A percentile compares a stretch with the other conserved stretches of the same genome.
phyloP scores from a whole-genome alignment of 2,888 invertebrate species.

The Trichogramma dendrolimi region DNA sequence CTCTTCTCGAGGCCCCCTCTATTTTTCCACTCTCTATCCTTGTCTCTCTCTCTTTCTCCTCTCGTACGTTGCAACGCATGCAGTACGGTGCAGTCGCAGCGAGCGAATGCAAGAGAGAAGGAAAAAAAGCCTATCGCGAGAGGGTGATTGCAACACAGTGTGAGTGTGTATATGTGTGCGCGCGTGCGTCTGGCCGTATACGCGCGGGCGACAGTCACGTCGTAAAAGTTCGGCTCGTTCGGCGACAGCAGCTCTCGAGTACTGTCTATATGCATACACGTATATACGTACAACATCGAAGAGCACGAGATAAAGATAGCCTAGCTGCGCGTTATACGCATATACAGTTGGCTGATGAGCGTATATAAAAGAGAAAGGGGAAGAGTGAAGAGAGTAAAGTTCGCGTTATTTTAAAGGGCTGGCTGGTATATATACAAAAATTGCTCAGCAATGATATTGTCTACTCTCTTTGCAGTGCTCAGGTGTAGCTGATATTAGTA shows the following conservation, averaged over 20 bases:
- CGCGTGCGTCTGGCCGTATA: constrained; percentile 3
- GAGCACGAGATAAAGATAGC: constrained; percentile 18
- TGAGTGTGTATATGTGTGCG: neutral
- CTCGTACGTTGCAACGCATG: too few species aligned
- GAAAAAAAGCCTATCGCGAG: constrained; percentile 7
- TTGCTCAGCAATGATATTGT: constrained; percentile 26
- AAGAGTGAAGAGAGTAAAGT: neutral
- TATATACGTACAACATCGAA: neutral
- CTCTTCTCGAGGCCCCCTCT: neutral
- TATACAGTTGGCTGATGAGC: constrained; percentile 15
- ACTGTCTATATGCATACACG: neutral
- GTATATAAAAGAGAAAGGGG: neutral
- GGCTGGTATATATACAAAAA: constrained; percentile 17
- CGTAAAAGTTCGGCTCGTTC: constrained; percentile 31
- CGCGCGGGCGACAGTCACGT: constrained; percentile 27
- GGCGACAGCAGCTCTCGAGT: constrained; percentile 11
- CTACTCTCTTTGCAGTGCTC: too few species aligned
- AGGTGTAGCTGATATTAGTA: neutral
- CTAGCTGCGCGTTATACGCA: constrained; percentile 11
- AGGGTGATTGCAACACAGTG: constrained; percentile 12
- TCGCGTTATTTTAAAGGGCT: neutral
- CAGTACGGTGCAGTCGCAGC: constrained; percentile 12
- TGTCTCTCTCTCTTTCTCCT: too few species aligned
- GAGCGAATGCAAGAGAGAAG: constrained; percentile 24
- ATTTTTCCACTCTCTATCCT: too few species aligned